Evolutionary conservation across 2,797 vertebrate species (phyloP).

Genomic region (Gobionotothen gibberifrons): DNA sequence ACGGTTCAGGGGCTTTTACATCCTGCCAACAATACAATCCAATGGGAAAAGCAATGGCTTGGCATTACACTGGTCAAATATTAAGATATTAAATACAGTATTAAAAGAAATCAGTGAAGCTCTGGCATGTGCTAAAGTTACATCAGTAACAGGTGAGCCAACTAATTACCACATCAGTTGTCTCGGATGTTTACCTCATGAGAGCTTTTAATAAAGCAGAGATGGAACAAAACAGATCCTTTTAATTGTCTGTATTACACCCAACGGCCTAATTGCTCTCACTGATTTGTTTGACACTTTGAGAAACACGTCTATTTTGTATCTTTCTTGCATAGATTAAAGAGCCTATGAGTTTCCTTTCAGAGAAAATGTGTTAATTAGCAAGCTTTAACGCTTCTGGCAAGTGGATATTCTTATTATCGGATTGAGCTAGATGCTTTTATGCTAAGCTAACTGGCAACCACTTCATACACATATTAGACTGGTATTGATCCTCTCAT

Average conservation of each 20-base stretch:
- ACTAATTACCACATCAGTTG: conserved; percentile 42
- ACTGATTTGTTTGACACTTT: neutral
- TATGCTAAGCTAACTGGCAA: neutral
- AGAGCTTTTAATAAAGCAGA: conserved; percentile 26
- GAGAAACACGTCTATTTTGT: neutral
- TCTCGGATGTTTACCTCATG: conserved; percentile 30
- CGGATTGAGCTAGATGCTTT: too few relatives aligned
- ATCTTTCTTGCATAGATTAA: neutral
- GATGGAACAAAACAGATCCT: conserved; percentile 31
- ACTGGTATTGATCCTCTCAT: neutral
- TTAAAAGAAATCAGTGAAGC: conserved; percentile 30
- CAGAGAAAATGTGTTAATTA: neutral
- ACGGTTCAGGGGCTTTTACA: conserved; percentile 26
- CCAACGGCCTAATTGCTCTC: conserved; percentile 5
- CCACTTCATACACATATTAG: neutral
- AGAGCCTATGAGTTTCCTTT: neutral
- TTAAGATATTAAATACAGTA: conserved; percentile 35
- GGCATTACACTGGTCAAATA: conserved; percentile 22
- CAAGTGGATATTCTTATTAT: neutral
- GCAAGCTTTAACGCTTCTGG: neutral
- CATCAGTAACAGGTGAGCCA: conserved; percentile 59
- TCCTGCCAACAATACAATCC: conserved; percentile 48
- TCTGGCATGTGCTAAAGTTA: conserved; percentile 37
- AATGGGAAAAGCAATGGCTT: conserved; percentile 41
- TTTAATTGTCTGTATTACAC: conserved; percentile 11